Percentiles rank a stretch among this genome's conserved stretches.
phyloP scores from a whole-genome alignment of 2,888 invertebrate genomes.

The Drosophila pegasa region DNA sequence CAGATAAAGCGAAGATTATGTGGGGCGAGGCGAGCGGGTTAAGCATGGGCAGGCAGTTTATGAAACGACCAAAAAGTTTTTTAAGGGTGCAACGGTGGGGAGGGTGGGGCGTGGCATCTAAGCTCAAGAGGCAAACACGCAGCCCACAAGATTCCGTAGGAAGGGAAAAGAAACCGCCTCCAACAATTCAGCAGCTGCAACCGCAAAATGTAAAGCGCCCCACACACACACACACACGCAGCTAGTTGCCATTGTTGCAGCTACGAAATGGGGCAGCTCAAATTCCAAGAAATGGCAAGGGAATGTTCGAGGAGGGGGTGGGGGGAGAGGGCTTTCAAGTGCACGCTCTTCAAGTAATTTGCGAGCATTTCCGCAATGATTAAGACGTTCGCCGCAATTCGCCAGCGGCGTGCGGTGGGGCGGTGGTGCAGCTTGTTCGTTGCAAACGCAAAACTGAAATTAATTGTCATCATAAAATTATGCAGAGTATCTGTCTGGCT shows the following conservation, averaged over 20 bases:
- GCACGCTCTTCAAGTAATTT: slow-evolving; percentile 52
- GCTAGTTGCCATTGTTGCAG: slow-evolving; percentile 38
- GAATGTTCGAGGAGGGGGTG: not conserved
- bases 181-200: slow-evolving; percentile 27
- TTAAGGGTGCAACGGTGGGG: too few relatives aligned
- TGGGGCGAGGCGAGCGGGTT: slow-evolving; percentile 11
- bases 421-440: slow-evolving; percentile 30
- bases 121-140: slow-evolving; percentile 15
- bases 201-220: slow-evolving; percentile 39
- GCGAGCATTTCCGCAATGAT: slow-evolving; percentile 58
- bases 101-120: slow-evolving; percentile 2
- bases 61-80: slow-evolving; percentile 37
- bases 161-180: not conserved
- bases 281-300: not conserved
- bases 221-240: slow-evolving; percentile 11
- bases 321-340: slow-evolving; percentile 40
- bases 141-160: not conserved
- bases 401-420: not conserved
- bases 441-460: slow-evolving; percentile 57
- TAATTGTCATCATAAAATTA: slow-evolving; percentile 74
- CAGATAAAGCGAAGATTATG: slow-evolving; percentile 42
- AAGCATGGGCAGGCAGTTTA: slow-evolving; percentile 27
- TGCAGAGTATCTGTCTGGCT: slow-evolving; percentile 46
- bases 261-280: slow-evolving; percentile 8
- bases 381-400: slow-evolving; percentile 52